Conservation (phyloP, 2,113 vertebrate species). For the Hippoglossus stenolepis region DNA sequence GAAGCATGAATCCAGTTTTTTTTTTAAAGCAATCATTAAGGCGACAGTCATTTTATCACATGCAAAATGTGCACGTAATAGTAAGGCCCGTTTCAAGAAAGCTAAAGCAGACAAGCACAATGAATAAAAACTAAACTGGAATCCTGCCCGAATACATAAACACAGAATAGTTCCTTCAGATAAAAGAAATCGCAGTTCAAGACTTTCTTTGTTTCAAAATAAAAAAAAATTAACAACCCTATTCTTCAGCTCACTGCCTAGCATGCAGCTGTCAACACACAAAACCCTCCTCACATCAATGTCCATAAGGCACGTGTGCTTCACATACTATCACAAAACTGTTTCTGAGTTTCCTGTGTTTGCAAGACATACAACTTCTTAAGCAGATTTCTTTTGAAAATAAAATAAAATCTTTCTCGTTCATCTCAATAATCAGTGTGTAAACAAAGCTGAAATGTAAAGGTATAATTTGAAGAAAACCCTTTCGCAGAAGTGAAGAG, state of each 20-base stretch:
- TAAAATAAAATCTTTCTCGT: conserved; percentile 6
- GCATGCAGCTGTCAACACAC: conserved; percentile 11
- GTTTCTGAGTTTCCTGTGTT: conserved; percentile 22
- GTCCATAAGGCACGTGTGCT: conserved; percentile 71
- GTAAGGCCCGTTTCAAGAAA: conserved; percentile 55
- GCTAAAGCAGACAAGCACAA: conserved; percentile 39
- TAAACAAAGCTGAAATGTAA: conserved; percentile 68
- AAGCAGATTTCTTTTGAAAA: conserved; percentile 6
- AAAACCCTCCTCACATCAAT: conserved; percentile 33
- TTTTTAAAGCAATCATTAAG: conserved; percentile 40
- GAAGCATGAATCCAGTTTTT: conserved; percentile 48
- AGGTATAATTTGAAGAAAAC: conserved; percentile 21
- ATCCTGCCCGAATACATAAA: background rate
- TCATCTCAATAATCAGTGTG: conserved; percentile 3
- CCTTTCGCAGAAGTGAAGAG: background rate
- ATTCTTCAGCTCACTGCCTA: conserved; percentile 11
- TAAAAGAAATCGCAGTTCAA: conserved; percentile 39
- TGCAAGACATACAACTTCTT: conserved; percentile 2
- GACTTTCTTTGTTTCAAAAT: conserved; percentile 1
- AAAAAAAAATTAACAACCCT: conserved; percentile 3
- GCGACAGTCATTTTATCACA: conserved; percentile 53
- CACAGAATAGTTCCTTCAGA: background rate
- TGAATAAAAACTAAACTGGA: conserved; percentile 54
- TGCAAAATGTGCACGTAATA: conserved; percentile 56
- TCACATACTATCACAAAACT: conserved; percentile 13